phyloP scores from a whole-genome alignment of 2,797 vertebrate genomes.

The Rhincodon typus region DNA sequence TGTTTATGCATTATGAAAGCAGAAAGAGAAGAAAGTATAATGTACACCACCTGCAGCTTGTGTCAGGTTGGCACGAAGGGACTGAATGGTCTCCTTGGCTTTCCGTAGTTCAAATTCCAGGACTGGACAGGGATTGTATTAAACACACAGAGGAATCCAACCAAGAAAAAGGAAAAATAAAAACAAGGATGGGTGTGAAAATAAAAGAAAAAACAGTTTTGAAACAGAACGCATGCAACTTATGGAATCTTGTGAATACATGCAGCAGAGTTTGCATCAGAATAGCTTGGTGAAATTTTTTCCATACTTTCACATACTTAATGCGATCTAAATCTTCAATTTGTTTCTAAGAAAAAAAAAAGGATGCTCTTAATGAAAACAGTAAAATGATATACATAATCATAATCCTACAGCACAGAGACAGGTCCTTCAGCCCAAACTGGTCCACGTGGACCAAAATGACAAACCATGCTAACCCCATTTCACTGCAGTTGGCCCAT shows the following conservation, averaged over 20 bases:
- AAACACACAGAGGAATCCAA: constrained; percentile 93
- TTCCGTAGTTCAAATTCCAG: constrained; percentile 99
- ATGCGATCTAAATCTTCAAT: background rate
- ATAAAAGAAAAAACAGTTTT: constrained; percentile 71
- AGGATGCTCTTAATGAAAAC: background rate
- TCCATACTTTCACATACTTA: constrained; percentile 51
- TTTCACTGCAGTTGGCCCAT: too few relatives aligned
- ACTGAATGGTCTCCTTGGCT: constrained; percentile 99
- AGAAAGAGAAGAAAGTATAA: constrained; percentile 76
- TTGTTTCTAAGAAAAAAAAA: background rate
- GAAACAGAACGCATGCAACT: constrained; percentile 83
- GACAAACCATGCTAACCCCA: too few relatives aligned
- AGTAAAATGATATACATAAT: background rate
- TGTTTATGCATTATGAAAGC: constrained; percentile 59
- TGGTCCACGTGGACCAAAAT: too few relatives aligned
- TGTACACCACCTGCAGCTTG: constrained; percentile 99
- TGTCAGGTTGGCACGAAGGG: constrained; percentile 99
- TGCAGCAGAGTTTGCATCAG: constrained; percentile 95
- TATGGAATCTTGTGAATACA: constrained; percentile 81
- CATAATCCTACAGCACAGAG: too few relatives aligned
- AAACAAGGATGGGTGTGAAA: constrained; percentile 90
- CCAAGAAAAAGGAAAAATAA: constrained; percentile 90
- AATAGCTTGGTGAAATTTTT: constrained; percentile 68
- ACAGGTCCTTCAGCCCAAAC: too few relatives aligned
- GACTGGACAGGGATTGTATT: constrained; percentile 98